Percentiles rank a stretch among this genome's conserved stretches.
Conservation (phyloP, 2,797 vertebrate species). For the Typhlichthys subterraneus region DNA sequence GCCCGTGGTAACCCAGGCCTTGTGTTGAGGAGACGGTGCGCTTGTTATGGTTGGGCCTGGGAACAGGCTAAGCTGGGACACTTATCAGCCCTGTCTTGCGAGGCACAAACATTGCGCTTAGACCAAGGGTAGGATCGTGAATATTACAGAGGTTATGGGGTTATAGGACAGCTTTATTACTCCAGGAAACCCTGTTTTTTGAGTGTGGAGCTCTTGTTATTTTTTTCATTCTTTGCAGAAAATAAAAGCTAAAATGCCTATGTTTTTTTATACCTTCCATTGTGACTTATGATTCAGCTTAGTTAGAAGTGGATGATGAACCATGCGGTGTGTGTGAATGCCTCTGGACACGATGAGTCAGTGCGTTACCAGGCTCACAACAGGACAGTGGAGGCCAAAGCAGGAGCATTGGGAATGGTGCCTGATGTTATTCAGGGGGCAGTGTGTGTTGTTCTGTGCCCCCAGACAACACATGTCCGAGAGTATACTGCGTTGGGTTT, state of each 20-base stretch:
- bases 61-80: conserved; percentile 56
- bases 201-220: conserved; percentile 46
- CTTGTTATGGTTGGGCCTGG: conserved; percentile 72
- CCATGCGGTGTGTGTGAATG: conserved; percentile 45
- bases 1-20: conserved; percentile 51
- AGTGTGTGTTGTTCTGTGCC: background rate
- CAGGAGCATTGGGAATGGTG: conserved; percentile 35
- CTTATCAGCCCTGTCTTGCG: conserved; percentile 64
- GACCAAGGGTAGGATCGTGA: conserved; percentile 56
- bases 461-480: conserved; percentile 16
- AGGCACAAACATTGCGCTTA: conserved; percentile 61
- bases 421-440: conserved; percentile 28
- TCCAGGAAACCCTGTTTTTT: conserved; percentile 58
- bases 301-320: conserved; percentile 27
- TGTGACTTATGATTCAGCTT: conserved; percentile 61
- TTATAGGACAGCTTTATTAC: conserved; percentile 50
- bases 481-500: conserved; percentile 4
- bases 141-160: conserved; percentile 67
- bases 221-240: conserved; percentile 44
- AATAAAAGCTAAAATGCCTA: conserved; percentile 38
- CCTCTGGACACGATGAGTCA: conserved; percentile 59
- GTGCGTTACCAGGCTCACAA: conserved; percentile 18
- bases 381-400: conserved; percentile 14
- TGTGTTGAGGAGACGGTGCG: conserved; percentile 62
- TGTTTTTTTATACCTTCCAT: conserved; percentile 45